Conservation (phyloP, 2,113 vertebrate species). For the Clupea harengus region DNA sequence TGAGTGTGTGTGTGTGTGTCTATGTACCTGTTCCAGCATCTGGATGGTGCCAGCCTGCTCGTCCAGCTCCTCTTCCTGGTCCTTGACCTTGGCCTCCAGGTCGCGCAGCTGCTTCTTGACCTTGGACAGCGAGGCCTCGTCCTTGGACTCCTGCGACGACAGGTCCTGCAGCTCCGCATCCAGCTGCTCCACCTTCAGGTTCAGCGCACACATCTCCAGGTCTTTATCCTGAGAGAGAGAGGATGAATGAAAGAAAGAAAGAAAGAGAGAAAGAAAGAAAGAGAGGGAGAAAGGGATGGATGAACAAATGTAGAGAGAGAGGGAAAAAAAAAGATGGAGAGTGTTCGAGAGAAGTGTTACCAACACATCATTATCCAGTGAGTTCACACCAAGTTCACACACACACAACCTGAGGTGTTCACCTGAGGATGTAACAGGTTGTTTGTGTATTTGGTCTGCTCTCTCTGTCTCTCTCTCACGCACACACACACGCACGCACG, state of each 20-base stretch:
- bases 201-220: constrained; percentile 79
- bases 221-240: constrained; percentile 83
- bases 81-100: constrained; percentile 91
- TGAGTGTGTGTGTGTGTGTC: background rate
- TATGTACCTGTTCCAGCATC: constrained; percentile 92
- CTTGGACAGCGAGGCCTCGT: constrained; percentile 91
- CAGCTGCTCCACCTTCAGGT: constrained; percentile 84
- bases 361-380: background rate
- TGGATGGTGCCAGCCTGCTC: constrained; percentile 96
- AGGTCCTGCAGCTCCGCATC: constrained; percentile 92
- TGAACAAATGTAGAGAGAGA: background rate
- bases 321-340: background rate
- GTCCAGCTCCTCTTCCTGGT: constrained; percentile 96
- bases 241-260: background rate
- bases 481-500: background rate
- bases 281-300: background rate
- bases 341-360: background rate
- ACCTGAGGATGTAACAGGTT: background rate
- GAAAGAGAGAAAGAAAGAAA: background rate
- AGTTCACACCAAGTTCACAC: background rate
- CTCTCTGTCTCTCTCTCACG: background rate
- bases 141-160: constrained; percentile 93
- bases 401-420: background rate
- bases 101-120: constrained; percentile 92
- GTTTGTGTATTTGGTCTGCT: background rate